These are phyloP conservation scores for Netelia inedita DNA, from an alignment of 2,888 invertebrate genomes.

Conservation along the genomic window DNA sequence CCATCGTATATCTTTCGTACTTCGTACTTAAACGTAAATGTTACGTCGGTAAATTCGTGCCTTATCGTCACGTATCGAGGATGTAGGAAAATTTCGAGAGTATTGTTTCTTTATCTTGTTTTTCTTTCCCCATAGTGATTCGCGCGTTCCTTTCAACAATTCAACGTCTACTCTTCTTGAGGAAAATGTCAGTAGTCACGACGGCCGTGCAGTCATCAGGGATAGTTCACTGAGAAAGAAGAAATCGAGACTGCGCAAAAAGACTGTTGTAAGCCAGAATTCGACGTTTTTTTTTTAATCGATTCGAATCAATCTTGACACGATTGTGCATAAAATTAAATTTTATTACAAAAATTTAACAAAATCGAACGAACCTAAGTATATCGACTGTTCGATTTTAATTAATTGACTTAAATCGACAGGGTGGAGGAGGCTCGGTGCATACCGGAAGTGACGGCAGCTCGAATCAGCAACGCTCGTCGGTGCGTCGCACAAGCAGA, in stretches of 20 bases:
- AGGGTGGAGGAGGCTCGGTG: slow-evolving; percentile 55
- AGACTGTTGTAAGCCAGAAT: slow-evolving; percentile 82
- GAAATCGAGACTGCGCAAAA: slow-evolving; percentile 85
- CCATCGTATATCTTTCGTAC: slow-evolving; percentile 20
- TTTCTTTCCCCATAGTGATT: slow-evolving; percentile 76
- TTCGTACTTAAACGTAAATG: slow-evolving; percentile 6
- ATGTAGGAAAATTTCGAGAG: not conserved
- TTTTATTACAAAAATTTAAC: not conserved
- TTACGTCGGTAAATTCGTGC: not conserved
- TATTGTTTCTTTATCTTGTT: slow-evolving; percentile 31
- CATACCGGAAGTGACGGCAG: slow-evolving; percentile 81
- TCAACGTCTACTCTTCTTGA: slow-evolving; percentile 87
- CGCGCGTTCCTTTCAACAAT: slow-evolving; percentile 81
- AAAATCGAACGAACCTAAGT: not conserved
- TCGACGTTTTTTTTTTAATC: not conserved
- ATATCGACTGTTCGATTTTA: not conserved
- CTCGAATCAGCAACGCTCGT: slow-evolving; percentile 82
- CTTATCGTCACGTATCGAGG: not conserved
- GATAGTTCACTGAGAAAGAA: slow-evolving; percentile 85
- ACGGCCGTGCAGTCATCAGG: slow-evolving; percentile 82
- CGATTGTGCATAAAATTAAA: not conserved
- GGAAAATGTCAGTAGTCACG: slow-evolving; percentile 81
- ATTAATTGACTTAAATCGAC: slow-evolving; percentile 25
- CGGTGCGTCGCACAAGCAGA: slow-evolving; percentile 63
- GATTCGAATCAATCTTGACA: not conserved